Evolutionary conservation across 2,797 vertebrate genomes (phyloP), one percentile per base, ranked within the genome.

Genomic region (Sebastes hopkinsi): DNA sequence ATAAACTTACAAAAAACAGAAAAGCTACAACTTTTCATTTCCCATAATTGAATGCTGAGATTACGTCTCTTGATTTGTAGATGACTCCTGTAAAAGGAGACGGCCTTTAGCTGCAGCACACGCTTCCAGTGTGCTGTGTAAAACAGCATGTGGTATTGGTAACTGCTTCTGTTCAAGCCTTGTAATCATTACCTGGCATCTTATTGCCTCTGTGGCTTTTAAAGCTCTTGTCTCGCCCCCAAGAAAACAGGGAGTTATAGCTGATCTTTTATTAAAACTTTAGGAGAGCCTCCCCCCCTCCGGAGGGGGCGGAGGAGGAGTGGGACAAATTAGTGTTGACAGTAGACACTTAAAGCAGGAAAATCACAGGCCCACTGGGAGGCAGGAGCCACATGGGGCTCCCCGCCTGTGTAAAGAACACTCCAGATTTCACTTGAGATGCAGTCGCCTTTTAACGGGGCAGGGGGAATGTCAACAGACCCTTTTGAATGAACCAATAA

Each of bases 241-340:
- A 88, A 50, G 92, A 95, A 95, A 94, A 95, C 89, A 93, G 90
- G 82, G 92, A 92, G 94, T 95, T 95, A 94, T 94, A 94, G 95
- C 93, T 95, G 95, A 95, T 96, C 95, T 96, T 96, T 96, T 96
- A 95, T 95, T 96, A 95, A 95, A 95, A 95, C 95, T 96, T 96
- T 96, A 92, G 93, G 94, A 94, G 94, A 94, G 91, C 77, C 89
- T 94, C 92, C 93, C 38, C 94, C 94, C 92, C 91, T 86, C 89
- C 70, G 46, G 88, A 82, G 87, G 92, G 92, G 93, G 91, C 25
- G 89, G 92, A 90, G 95, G 93, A 94, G 94, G 92, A 95, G 93
- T 92, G 94, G 95, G 95, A 96, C 96, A 97, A 96, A 97, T 97
- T 96, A 97, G 96, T 95, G 95, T 96, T 96, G 96, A 96, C 96